Conservation (phyloP, 2,113 vertebrate species). For the Hyperopisus bebe region DNA sequence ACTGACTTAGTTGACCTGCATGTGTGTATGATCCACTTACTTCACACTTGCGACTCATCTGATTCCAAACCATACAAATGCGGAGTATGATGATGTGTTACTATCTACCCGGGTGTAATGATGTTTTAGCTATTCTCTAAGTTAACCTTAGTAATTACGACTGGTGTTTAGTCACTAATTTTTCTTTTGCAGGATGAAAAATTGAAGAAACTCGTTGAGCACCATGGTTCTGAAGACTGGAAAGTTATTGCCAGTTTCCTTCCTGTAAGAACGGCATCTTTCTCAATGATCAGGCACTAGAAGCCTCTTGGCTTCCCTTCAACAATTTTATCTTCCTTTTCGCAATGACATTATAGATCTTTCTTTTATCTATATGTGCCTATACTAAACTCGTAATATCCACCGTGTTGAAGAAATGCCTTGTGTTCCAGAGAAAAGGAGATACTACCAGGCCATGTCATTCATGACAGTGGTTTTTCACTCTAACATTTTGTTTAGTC, state of each 20-base stretch:
- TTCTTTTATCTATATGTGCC: neutral
- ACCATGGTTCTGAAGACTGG: slow-evolving; percentile 96
- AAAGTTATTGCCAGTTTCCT: slow-evolving; percentile 93
- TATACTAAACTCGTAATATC: neutral
- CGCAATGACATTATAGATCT: neutral
- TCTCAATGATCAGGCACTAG: slow-evolving; percentile 18
- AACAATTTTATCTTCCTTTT: neutral
- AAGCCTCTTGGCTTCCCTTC: neutral
- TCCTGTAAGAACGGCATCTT: slow-evolving; percentile 68
- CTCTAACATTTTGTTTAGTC: neutral
- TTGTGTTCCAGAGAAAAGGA: neutral
- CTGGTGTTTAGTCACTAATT: slow-evolving; percentile 24
- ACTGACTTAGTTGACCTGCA: neutral
- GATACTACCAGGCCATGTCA: neutral
- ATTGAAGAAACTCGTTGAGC: slow-evolving; percentile 91
- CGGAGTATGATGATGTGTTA: neutral
- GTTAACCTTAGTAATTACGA: slow-evolving; percentile 11
- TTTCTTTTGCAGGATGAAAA: slow-evolving; percentile 82
- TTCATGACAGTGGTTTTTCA: neutral
- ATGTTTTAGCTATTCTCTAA: neutral
- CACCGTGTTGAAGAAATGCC: neutral
- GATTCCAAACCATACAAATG: neutral
- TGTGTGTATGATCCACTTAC: neutral
- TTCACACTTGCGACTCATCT: neutral
- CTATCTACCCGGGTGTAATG: neutral